Evolutionary conservation across 2,113 vertebrate genomes (phyloP).

Genomic region (Ifrita kowaldi): DNA sequence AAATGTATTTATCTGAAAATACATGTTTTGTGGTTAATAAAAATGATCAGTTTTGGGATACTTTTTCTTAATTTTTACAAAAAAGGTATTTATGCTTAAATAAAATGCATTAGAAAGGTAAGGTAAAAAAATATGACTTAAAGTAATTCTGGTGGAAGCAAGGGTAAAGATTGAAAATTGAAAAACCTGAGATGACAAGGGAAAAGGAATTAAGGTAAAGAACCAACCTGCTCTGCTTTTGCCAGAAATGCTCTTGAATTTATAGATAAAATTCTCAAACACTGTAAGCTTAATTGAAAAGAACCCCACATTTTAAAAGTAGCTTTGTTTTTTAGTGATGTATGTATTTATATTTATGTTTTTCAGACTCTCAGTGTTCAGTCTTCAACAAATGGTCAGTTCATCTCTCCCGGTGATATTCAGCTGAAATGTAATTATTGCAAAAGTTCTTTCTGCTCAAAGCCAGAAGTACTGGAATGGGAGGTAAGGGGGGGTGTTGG

Average conservation of each 20-base stretch:
- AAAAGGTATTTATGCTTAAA: background rate
- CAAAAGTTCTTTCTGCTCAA: slow-evolving; percentile 89
- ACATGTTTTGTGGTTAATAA: background rate
- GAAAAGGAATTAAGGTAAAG: background rate
- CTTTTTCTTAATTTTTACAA: background rate
- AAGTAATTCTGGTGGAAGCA: background rate
- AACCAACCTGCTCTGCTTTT: background rate
- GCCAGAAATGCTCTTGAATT: background rate
- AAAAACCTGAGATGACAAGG: background rate
- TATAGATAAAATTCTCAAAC: background rate
- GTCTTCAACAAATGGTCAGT: slow-evolving; percentile 87
- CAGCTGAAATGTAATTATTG: slow-evolving; percentile 97
- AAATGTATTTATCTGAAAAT: background rate
- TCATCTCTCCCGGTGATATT: slow-evolving; percentile 78
- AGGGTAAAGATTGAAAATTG: background rate
- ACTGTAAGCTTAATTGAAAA: background rate
- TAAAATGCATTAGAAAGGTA: background rate
- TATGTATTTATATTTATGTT: background rate
- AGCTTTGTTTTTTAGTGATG: background rate
- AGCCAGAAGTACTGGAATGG: slow-evolving; percentile 95
- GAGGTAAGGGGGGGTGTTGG: slow-evolving; percentile 76
- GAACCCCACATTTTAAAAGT: background rate
- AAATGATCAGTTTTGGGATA: background rate
- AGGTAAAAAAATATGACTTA: background rate
- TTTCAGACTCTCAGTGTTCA: slow-evolving; percentile 87